Conservation (phyloP, 1,140 invertebrate genomes). For the Leptinotarsa lineolata region DNA sequence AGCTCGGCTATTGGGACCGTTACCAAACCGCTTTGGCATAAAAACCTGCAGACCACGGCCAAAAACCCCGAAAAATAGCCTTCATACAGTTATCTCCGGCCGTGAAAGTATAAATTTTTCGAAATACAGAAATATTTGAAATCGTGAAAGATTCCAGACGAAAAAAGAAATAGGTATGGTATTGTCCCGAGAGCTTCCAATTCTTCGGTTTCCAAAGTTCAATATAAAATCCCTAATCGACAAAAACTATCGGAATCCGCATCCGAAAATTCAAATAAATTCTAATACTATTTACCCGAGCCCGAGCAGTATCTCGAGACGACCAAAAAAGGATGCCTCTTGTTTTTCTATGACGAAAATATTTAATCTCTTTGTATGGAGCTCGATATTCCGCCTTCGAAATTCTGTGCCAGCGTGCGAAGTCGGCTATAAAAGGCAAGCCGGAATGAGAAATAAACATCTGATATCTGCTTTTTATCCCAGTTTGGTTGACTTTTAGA, state of each 20-base stretch:
- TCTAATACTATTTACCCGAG: neutral
- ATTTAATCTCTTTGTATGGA: neutral
- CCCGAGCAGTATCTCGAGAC: neutral
- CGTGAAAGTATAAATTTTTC: too few species aligned
- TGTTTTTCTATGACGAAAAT: neutral
- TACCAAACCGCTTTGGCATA: too few species aligned
- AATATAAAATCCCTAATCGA: neutral
- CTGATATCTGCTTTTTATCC: neutral
- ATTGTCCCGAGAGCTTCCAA: neutral
- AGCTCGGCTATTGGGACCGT: too few species aligned
- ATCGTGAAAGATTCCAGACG: too few species aligned
- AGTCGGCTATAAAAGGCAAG: neutral
- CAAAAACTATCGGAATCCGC: constrained; percentile 2
- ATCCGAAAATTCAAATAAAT: constrained; percentile 2
- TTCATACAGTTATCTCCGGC: too few species aligned
- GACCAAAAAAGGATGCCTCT: neutral
- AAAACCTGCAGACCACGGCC: too few species aligned
- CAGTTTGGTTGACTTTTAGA: neutral
- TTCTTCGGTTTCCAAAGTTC: neutral
- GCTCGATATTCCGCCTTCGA: neutral
- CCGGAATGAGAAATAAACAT: neutral
- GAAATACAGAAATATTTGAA: too few species aligned
- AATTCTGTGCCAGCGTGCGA: neutral
- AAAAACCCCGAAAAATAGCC: too few species aligned
- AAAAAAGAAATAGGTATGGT: too few species aligned